Evolutionary conservation across 2,113 vertebrate genomes (phyloP), one percentile per base, ranked within the genome.

Genomic region (Siphamia tubifer): DNA sequence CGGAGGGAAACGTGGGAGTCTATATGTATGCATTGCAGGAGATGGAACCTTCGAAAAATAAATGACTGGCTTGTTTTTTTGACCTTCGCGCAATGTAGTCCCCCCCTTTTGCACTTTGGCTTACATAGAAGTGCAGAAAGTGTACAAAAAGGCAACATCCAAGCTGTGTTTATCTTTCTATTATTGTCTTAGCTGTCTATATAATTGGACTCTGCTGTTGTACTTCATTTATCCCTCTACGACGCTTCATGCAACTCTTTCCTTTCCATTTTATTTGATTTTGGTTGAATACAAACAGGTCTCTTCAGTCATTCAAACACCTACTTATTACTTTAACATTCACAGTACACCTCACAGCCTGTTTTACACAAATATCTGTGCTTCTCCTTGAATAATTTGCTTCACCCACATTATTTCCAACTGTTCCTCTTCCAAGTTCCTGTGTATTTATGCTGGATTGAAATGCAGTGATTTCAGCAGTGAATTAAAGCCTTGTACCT

Each of bases 31-130:
- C 72, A 31, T 44, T 21, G 78, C 23, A 8, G 62, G 63, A 20
- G 55, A 34, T 16, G 9, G 11, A 56, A 27, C 32, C 61, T 77
- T 74, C 4, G 31, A 54, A 63, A 84, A 83, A 80, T 74, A 72
- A 83, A 85, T 62, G 10, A n/a, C 57, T 34, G 49, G 5, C 45
- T 75, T 87, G 79, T 81, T 82, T 81, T 84, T 56, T 24, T 68
- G 76, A 77, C 83, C 77, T 83, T 79, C 39, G 4, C 68, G 15
- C 28, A 16, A 12, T 40, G 66, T 11, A 57, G 55, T 28, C 61
- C 7, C 1, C 28, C 48, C 44, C 49, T 66, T 61, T 51, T 70
- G 73, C 43, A 38, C 79, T 77, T 73, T 45, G 0, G 16, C 62
- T 73, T 23, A 63, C 57, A 86, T 81, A 19, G 55, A 64, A 73